Evolutionary conservation across 2,797 vertebrate species (phyloP).

Genomic region (Anableps anableps): DNA sequence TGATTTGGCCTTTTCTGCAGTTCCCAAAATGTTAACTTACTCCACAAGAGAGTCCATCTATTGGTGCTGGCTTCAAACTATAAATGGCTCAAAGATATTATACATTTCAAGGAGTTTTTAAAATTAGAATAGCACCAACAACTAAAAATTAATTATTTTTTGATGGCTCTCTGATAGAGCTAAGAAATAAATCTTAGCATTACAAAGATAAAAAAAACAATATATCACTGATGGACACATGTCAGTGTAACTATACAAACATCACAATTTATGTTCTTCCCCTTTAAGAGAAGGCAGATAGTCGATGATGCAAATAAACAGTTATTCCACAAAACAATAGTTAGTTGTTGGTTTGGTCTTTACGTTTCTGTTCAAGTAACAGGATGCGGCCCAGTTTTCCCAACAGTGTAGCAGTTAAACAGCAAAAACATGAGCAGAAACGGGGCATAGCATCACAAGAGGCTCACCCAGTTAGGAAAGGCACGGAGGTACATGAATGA

Average conservation of each 20-base stretch:
- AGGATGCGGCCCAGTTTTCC: slow-evolving; percentile 47
- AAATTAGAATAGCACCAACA: slow-evolving; percentile 64
- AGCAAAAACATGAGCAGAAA: slow-evolving; percentile 36
- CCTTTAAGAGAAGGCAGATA: slow-evolving; percentile 35
- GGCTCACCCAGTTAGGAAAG: slow-evolving; percentile 66
- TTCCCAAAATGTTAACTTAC: slow-evolving; percentile 13
- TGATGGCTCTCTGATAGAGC: slow-evolving; percentile 16
- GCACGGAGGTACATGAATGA: slow-evolving; percentile 70
- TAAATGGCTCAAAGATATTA: slow-evolving; percentile 17
- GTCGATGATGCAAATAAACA: slow-evolving; percentile 23
- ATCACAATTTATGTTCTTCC: slow-evolving; percentile 42
- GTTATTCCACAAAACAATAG: slow-evolving; percentile 22
- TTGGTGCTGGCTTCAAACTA: slow-evolving; percentile 22
- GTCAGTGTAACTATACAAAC: slow-evolving; percentile 33
- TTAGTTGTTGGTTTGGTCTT: slow-evolving; percentile 13
- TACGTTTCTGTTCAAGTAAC: slow-evolving; percentile 64
- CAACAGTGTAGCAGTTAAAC: slow-evolving; percentile 37
- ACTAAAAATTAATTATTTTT: slow-evolving; percentile 35
- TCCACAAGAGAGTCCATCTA: slow-evolving; percentile 7
- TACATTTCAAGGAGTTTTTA: slow-evolving; percentile 21
- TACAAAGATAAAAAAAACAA: slow-evolving; percentile 1
- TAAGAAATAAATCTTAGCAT: slow-evolving; percentile 26
- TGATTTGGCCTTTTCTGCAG: background rate
- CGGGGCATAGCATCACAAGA: slow-evolving; percentile 22
- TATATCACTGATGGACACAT: slow-evolving; percentile 14